Base-by-base conservation (phyloP, 2,113 vertebrate species). In the Callipepla californica region DNA sequence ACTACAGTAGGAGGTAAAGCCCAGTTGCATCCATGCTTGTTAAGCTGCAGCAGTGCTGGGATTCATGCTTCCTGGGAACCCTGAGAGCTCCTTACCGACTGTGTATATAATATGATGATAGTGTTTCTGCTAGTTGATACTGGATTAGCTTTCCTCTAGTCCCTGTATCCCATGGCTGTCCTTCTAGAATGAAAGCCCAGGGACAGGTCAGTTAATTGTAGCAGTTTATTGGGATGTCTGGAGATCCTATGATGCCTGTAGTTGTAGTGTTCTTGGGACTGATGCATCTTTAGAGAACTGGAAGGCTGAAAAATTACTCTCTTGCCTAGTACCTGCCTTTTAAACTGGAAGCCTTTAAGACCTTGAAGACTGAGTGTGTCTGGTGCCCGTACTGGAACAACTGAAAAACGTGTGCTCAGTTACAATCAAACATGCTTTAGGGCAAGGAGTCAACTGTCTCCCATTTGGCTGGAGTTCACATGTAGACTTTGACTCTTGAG, bases 1-100 rank as follows among this genome's bases (percentile, higher is more conserved):
- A 98, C 98, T 26, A 98, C 99, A 1, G 98, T 98, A 7, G 98
- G 99, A 98, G 99, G 99, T 99, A 98, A 92, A 40, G 59, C 65
- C n/a, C n/a, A 13, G 8, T 26, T 90, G 59, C 53, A 47, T 9
- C 36, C 91, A 34, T 51, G 19, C 38, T 45, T 82, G 1, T 73
- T 61, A 40, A 89, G 45, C 26, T 91, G 81, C 38, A 36, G 28
- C 50, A 65, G 36, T 59, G 50, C 38, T 89, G 90, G 57, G 75
- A 81, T 85, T 74, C 50, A 34, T 59, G 48, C 34, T 77, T 65
- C n/a, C 40, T 69, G 50, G 66, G 69, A 74, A 34, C n/a, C 20
- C 38, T 34, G 42, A 21, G 30, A 74, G 38, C n/a, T 83, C 26
- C 26, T 79, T 59, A 11, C 8, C 80, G 53, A 26, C 25, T 17